Base-by-base conservation (phyloP, 2,797 vertebrate genomes). In the Malacoctenus gilli region DNA sequence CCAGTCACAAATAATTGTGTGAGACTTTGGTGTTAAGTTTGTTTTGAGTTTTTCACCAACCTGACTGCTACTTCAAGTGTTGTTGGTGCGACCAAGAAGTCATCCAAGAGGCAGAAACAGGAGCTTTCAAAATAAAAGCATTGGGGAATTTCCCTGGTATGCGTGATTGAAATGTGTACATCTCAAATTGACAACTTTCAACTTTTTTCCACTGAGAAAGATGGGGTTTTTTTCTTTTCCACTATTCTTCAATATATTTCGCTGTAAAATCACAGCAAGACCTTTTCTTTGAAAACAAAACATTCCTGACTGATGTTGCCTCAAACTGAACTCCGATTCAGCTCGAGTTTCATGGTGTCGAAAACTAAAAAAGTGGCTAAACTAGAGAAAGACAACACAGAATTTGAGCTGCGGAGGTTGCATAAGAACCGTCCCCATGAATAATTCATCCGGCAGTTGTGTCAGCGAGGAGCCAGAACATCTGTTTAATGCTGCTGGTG, bases 401-500 rank as follows among this genome's bases (percentile, higher is more conserved):
- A 35, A 56, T 58, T 53, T 42, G 50, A 48, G 13, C 48, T 30
- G 19, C 65, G 32, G 21, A 31, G n/a, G 66, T 62, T 68, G 36
- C 72, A 38, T 79, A 67, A 69, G 15, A 70, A 63, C 51, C 49
- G 59, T 68, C 48, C 42, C 49, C 25, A 52, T 72, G 38, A 82
- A 83, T 55, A 77, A 65, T 69, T 69, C 43, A 63, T 72, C 37
- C 11, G 50, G 36, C 58, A 61, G 48, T 59, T 63, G 41, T 70
- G 68, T 72, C 60, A 65, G 21, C 64, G 56, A 57, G 51, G 46
- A 72, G 66, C 60, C 68, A 79, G 69, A 84, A 87, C 84, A 84
- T 90, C 84, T 88, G 82, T 78, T 77, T 64, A 61, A 74, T 28
- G 41, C 57, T 71, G 68, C 66, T 68, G 69, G 76, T 69, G 68